phyloP scores from a whole-genome alignment of 2,113 vertebrate genomes.

The Plectropomus leopardus region DNA sequence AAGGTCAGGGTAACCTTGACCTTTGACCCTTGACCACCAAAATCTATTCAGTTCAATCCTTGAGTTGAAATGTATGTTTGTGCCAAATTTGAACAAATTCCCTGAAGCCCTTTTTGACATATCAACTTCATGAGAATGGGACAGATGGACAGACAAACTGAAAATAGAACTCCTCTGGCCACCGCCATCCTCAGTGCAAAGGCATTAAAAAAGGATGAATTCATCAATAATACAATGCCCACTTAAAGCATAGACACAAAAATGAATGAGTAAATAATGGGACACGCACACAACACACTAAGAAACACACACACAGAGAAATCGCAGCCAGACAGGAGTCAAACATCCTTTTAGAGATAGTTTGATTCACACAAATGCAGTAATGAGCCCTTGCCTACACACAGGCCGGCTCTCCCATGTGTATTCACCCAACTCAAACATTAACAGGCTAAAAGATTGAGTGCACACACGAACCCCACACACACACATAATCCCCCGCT shows the following conservation, averaged over 20 bases:
- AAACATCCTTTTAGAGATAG: constrained; percentile 69
- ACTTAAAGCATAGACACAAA: constrained; percentile 3
- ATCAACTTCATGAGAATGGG: too few species aligned
- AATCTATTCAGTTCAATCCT: too few species aligned
- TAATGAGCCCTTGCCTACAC: constrained; percentile 77
- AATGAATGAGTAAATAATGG: constrained; percentile 47
- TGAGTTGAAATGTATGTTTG: too few species aligned
- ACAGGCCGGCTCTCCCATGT: constrained; percentile 61
- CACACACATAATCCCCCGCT: background rate
- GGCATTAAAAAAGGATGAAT: background rate
- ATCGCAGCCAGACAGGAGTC: constrained; percentile 55
- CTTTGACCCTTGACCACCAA: too few species aligned
- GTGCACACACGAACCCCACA: constrained; percentile 11
- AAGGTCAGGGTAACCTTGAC: too few species aligned
- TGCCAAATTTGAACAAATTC: too few species aligned
- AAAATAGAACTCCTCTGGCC: too few species aligned
- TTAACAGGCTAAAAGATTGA: constrained; percentile 73
- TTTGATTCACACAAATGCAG: constrained; percentile 72
- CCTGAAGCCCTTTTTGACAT: too few species aligned
- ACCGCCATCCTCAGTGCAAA: too few species aligned
- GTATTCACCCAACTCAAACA: constrained; percentile 67
- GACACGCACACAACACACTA: background rate
- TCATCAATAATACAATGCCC: background rate
- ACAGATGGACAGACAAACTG: too few species aligned
- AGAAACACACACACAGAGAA: constrained; percentile 12